These are phyloP conservation scores for Eustalomyia histrio DNA, from an alignment of 2,888 invertebrate species.

Conservation along the genomic window DNA sequence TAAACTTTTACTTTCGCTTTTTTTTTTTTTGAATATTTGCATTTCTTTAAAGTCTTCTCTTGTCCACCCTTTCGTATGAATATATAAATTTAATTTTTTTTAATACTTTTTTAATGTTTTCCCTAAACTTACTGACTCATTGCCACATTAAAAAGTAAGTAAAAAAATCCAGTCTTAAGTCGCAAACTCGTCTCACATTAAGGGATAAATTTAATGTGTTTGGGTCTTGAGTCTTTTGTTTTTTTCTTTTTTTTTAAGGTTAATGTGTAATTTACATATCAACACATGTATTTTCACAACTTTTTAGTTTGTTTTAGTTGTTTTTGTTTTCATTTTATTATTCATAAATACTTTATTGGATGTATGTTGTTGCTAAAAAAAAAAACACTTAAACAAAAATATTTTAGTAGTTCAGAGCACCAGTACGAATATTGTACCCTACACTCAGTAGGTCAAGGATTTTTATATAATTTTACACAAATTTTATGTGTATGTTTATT, in stretches of 20 bases:
- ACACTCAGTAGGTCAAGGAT: conserved; percentile 59
- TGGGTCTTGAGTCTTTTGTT: conserved; percentile 55
- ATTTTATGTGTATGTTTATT: neutral
- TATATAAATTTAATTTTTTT: neutral
- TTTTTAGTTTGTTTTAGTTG: conserved; percentile 13
- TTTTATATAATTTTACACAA: conserved; percentile 8
- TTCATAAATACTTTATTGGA: neutral
- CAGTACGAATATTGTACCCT: conserved; percentile 33
- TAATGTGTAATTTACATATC: conserved; percentile 47
- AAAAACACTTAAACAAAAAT: conserved; percentile 9
- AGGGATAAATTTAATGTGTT: conserved; percentile 1
- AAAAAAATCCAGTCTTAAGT: neutral
- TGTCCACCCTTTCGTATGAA: conserved; percentile 8
- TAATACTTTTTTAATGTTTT: conserved; percentile 4
- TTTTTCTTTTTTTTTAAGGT: conserved; percentile 40
- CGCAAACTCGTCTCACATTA: neutral
- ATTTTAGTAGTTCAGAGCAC: conserved; percentile 14
- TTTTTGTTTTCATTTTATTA: neutral
- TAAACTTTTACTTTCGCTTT: conserved; percentile 64
- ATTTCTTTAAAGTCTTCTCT: conserved; percentile 57
- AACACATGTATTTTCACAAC: conserved; percentile 9
- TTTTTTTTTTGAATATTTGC: conserved; percentile 34
- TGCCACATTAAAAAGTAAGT: neutral
- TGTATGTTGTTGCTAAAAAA: conserved; percentile 6
- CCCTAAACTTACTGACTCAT: conserved; percentile 43